Conservation (phyloP, 2,113 vertebrate species). For the Ciconia stormi region DNA sequence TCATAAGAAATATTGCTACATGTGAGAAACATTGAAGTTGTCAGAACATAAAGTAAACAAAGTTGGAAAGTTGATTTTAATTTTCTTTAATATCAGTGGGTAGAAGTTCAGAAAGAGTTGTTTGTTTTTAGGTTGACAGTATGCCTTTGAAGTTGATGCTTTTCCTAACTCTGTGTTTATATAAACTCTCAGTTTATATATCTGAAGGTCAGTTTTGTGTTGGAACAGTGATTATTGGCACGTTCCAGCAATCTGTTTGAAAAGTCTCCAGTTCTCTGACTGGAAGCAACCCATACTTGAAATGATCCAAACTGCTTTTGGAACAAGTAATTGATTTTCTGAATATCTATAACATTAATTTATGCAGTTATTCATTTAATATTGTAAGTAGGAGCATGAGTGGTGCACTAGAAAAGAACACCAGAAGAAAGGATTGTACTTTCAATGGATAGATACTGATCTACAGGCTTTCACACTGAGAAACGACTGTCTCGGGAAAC, state of each 20-base stretch:
- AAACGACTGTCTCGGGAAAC: not conserved
- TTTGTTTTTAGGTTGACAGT: not conserved
- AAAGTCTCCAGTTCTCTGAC: not conserved
- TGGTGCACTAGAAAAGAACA: not conserved
- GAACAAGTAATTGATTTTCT: not conserved
- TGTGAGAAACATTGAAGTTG: conserved; percentile 19
- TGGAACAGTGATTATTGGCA: conserved; percentile 5
- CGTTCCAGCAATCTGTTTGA: not conserved
- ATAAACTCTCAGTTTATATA: conserved; percentile 1
- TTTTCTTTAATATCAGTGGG: conserved; percentile 25
- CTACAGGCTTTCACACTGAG: not conserved
- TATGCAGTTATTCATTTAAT: not conserved
- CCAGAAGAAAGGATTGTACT: not conserved
- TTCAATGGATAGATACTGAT: not conserved
- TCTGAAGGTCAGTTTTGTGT: conserved; percentile 35
- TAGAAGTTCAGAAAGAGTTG: not conserved
- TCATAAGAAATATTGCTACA: conserved; percentile 23
- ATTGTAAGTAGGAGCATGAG: not conserved
- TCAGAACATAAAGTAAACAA: conserved; percentile 26
- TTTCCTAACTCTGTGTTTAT: conserved; percentile 17
- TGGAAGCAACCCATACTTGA: not conserved
- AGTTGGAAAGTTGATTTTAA: conserved; percentile 10
- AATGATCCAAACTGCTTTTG: not conserved
- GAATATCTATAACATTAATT: not conserved
- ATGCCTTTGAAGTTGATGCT: conserved; percentile 13